Evolutionary conservation across 2,888 invertebrate genomes (phyloP), one percentile per base, ranked within the genome.

Genomic region (Metallyticus violacea): DNA sequence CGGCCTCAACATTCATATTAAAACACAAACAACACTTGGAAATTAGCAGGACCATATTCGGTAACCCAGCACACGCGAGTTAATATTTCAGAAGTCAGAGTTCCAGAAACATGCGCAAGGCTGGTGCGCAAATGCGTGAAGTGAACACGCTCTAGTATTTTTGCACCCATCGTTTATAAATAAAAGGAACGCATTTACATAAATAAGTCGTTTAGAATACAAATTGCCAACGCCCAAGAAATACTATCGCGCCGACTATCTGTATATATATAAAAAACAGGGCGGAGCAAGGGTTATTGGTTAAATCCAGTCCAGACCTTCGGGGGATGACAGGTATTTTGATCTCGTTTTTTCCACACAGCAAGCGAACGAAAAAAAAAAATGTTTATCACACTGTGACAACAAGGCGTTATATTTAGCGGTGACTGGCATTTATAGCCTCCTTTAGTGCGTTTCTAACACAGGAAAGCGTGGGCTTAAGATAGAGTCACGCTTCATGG

Each of bases 201-300:
- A 83, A 83, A 83, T 77, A 83, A 83, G 77, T 77, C 26, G 77
- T 83, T 83, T 83, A 83, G 77, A 77, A 83, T 76, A 83, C 29
- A 83, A 83, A 83, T 83, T 77, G 83, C 27, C 83, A 83, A 83
- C 83, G 83, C 83, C 83, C 83, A 83, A 83, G 30, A 81, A 29
- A 81, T 9, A 81, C 30, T 30, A 30, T 81, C 81, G 26, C 29
- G 81, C 40, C 15, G 40, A 62, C 40, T 62, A 62, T 62, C 40
- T 62, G 40, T 62, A 62, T 62, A 62, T 62, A 15, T 62, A 62
- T 62, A 62, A 62, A 62, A 62, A 62, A 62, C 40, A 62, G 40
- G 40, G 40, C 40, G 40, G 40, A 62, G 40, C 7, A 62, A 62
- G 40, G 40, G 40, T 62, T 62, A 62, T 62, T 62, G 40, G 40